Base-by-base conservation (phyloP, 2,888 invertebrate genomes). In the Drosophila neonasuta region DNA sequence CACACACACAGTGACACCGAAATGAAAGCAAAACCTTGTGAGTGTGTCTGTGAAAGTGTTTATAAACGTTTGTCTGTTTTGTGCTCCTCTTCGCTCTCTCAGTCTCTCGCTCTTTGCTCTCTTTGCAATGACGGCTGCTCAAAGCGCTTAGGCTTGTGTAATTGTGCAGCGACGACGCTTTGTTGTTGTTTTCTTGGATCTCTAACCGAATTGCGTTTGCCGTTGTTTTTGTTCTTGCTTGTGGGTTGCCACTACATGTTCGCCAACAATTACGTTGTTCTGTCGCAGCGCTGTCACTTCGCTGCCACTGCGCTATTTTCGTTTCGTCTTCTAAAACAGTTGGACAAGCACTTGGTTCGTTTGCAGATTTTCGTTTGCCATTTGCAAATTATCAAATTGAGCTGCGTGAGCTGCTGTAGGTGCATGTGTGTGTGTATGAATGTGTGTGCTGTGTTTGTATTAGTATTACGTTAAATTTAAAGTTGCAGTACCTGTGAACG, bases 401-500 rank as follows among this genome's bases (percentile, higher is more conserved):
- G 13, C 6, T 9, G 1, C 11, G 29, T n/a, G n/a, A n/a, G n/a
- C n/a, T 8, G 59, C 24, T 64, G 73, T 55, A 42, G 68, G n/a
- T 62, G 1, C 13, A 7, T 72, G 45, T 51, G 58, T 69, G 39
- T 73, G 56, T 55, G 41, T 36, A 24, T 20, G n/a, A 49, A 34
- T 45, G 64, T 69, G 63, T 44, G 41, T 42, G 57, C 36, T 58
- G 13, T 45, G 34, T 49, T 17, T 56, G 45, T 52, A 39, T 46
- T 52, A 54, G 17, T 56, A 56, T 59, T 66, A 41, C 75, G 24
- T 54, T 34, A 67, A 71, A 68, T 63, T 60, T 71, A 58, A 78
- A 74, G 71, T 80, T 80, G 84, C 36, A 78, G 79, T 81, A 81
- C 81, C 81, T 81, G 79, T 3, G 45, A 82, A 49, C 46, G n/a